Base-by-base conservation (phyloP, 64 coral and sea anemone species). In the Hydrozoanthus tunicans region DNA sequence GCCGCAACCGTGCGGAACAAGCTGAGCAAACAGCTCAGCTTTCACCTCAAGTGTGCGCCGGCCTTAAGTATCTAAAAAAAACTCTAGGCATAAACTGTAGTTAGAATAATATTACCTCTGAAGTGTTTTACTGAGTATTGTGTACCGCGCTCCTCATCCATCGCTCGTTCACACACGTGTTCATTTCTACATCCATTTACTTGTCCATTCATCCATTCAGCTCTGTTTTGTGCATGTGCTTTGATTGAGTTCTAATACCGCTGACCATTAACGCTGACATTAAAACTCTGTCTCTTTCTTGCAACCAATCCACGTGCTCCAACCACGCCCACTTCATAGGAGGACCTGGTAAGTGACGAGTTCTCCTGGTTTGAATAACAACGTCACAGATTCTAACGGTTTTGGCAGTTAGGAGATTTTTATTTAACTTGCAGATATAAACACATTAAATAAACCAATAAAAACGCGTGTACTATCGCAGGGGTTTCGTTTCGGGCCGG, bases 261-360 rank as follows among this genome's bases (percentile, higher is more conserved):
- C 53, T 73, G 66, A 71, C 56, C 59, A 27, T 6, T 60, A 67
- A 73, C 53, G 7, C 68, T 59, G 10, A 58, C 81, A 88, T 69
- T 74, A 59, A 88, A 56, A 32, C 9, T 88, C 69, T 88, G 11
- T 88, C 84, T 88, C 84, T 88, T 88, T 88, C 84, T 88, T 88
- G 24, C 70, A 73, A 88, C 56, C 84, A 88, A 88, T 75, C 52
- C 84, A 88, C 84, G 69, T 88, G 83, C 57, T 53, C n/a, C 54
- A 6, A 59, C 55, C 68, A 74, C 20, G 53, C 69, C 84, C 68
- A 75, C 27, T 55, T 75, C 55, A 7, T 51, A 88, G 79, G 79
- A 81, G 84, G 69, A 88, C 55, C 54, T 58, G 84, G 84, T 88
- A 60, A 88, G 84, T 88, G 54, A 43, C 32, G 32, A 59, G 84